Percentiles rank a stretch among this genome's conserved stretches.
phyloP scores from a whole-genome alignment of 2,888 invertebrate species.

The Taenaris catops region DNA sequence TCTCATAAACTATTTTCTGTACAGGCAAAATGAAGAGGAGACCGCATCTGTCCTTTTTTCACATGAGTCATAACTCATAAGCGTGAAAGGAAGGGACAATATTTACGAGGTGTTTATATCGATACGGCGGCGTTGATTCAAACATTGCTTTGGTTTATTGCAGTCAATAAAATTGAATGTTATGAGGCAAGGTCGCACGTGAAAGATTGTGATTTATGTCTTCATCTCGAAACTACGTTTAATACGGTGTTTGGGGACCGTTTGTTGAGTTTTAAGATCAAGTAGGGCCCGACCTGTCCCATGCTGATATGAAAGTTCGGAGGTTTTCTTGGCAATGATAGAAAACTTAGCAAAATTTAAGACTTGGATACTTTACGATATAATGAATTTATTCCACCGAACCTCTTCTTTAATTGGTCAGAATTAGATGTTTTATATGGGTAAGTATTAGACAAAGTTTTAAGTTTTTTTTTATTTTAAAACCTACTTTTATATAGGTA shows the following conservation, averaged over 20 bases:
- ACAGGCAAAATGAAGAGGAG: conserved; percentile 62
- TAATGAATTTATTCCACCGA: too few species aligned
- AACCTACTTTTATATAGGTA: too few species aligned
- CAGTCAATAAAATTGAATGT: conserved; percentile 78
- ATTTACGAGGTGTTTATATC: conserved; percentile 76
- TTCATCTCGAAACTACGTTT: conserved; percentile 52
- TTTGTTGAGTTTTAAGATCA: conserved; percentile 16
- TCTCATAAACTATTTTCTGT: conserved; percentile 77
- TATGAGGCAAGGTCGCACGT: conserved; percentile 78
- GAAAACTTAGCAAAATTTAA: too few species aligned
- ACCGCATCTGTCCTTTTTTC: conserved; percentile 39
- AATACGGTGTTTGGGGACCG: conserved; percentile 29
- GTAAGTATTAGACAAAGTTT: too few species aligned
- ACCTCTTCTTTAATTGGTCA: too few species aligned
- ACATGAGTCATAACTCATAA: conserved; percentile 18
- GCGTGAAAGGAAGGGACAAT: conserved; percentile 44
- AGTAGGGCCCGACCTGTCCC: neutral
- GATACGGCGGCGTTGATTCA: conserved; percentile 76
- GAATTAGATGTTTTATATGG: too few species aligned
- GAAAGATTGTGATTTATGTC: conserved; percentile 73
- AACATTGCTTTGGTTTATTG: conserved; percentile 78
- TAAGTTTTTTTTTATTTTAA: too few species aligned
- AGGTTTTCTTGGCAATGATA: neutral
- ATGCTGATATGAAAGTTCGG: neutral
- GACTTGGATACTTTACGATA: too few species aligned